Evolutionary conservation across 2,113 vertebrate species (phyloP), one percentile per base, ranked within the genome.

Genomic region (Ciconia maguari): DNA sequence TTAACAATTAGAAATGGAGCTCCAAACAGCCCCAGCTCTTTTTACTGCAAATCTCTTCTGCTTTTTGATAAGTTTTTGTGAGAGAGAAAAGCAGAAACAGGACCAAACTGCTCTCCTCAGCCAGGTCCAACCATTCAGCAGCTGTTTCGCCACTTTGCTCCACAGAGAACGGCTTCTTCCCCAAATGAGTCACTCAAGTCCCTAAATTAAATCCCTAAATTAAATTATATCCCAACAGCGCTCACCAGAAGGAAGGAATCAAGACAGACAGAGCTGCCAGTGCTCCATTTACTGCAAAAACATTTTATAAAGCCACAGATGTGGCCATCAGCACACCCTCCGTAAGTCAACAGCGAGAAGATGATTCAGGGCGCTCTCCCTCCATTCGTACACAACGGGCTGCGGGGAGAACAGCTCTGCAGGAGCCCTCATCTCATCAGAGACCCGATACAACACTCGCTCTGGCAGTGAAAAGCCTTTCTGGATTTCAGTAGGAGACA

Each of bases 301-400:
- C 22, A 22, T 30, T 55, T 75, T 57, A 41, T 18, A 68, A 66
- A 36, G 12, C 26, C 62, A 46, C 3, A 32, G 54, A 52, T 2
- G 12, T 7, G 25, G 51, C 87, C 41, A 16, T 29, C 68, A 66
- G 46, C 71, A 79, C 87, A 65, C 21, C 21, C 19, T 65, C 32
- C 3, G 1, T 7, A 65, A 51, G 12, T 6, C 55, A 55, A n/a
- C 24, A 13, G n/a, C 2, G 2, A 60, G 46, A 19, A 16, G 42
- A 26, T 41, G 69, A 76, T 29, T 48, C 21, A 30, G 34, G 71
- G 44, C 75, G n/a, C 54, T 44, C 44, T 64, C 55, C n/a, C 27
- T 32, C 44, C 5, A 3, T 16, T 65, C 0, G 1, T 27, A 15
- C 30, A 8, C 11, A 19, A 13, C 1, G 1, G 26, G 52, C 62